These are phyloP conservation scores for Lasioglossum pauxillum DNA, from an alignment of 2,888 invertebrate genomes.

Conservation along the genomic window DNA sequence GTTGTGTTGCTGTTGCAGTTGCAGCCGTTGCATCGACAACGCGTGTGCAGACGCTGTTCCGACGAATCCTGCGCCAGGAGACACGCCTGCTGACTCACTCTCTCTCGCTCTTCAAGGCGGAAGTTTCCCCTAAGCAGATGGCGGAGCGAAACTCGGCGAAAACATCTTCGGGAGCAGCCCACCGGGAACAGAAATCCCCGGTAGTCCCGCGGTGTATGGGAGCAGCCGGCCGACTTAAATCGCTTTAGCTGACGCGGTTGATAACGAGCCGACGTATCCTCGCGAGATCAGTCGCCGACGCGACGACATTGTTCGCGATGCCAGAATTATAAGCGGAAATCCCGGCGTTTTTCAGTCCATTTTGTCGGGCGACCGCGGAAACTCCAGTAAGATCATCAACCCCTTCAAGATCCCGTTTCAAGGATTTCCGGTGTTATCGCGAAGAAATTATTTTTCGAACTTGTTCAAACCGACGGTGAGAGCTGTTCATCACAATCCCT, in stretches of 20 bases:
- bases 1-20: neutral
- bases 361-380: too few species aligned
- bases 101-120: neutral
- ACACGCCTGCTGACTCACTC: neutral
- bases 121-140: constrained; percentile 13
- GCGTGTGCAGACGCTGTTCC: neutral
- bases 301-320: neutral
- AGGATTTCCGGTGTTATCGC: too few species aligned
- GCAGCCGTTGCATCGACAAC: constrained; percentile 5
- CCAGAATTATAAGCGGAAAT: neutral
- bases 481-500: too few species aligned
- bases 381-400: too few species aligned
- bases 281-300: constrained; percentile 1
- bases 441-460: too few species aligned
- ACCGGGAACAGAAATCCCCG: constrained; percentile 18
- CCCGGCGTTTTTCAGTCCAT: neutral
- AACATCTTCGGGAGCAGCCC: constrained; percentile 17
- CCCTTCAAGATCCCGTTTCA: too few species aligned
- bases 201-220: neutral
- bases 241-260: constrained; percentile 36
- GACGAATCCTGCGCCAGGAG: constrained; percentile 6
- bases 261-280: constrained; percentile 23
- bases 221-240: constrained; percentile 32
- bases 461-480: too few species aligned
- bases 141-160: constrained; percentile 22